Evolutionary conservation across 64 coral and sea anemone species (phyloP), one percentile per base, ranked within the genome.

Genomic region (Pocillopora verrucosa): DNA sequence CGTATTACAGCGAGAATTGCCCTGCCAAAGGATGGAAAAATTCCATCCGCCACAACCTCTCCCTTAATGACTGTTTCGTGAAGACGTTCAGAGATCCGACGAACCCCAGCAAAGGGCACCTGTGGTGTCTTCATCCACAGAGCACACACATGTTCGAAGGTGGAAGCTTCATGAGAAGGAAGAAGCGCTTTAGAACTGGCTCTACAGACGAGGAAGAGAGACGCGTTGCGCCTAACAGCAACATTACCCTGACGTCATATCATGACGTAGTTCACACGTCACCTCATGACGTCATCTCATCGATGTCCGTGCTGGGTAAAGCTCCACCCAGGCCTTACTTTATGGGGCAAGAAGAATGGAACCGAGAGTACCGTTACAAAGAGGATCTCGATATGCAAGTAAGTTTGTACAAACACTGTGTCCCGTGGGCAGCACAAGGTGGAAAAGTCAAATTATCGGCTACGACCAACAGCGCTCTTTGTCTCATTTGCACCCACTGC

Each of bases 11-110:
- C 45, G 51, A n/a, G 1, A 81, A 93, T 65, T 93, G 91, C 58
- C 95, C 95, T 3, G 76, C 79, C 10, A 92, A 93, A 58, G 97
- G 97, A 65, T 99, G 97, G 97, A 91, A 95, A 86, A 99, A 95
- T 76, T 99, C 97, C 4, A 99, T 99, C 45, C 82, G 97, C 56
- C 97, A 99, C 84, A 99, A 99, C 72, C 88, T 99, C 2, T 92
- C 90, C 45, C 76, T 99, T 75, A 99, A 99, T 51, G 97, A 99
- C 65, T 99, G 97, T 69, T 99, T 99, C 74, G 70, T 91, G 36
- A 99, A 99, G 84, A 95, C 94, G 3, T 80, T 73, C 57, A 77
- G 97, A 65, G 94, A 99, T 63, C 88, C 91, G 15, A 81, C 64
- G 4, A 99, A 95, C 76, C 91, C 93, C 0, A 88, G 93, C 64